Percentiles rank a stretch among this genome's conserved stretches.
Evolutionary conservation across 2,113 vertebrate species (phyloP).

Genomic region (Sminthopsis crassicaudata): DNA sequence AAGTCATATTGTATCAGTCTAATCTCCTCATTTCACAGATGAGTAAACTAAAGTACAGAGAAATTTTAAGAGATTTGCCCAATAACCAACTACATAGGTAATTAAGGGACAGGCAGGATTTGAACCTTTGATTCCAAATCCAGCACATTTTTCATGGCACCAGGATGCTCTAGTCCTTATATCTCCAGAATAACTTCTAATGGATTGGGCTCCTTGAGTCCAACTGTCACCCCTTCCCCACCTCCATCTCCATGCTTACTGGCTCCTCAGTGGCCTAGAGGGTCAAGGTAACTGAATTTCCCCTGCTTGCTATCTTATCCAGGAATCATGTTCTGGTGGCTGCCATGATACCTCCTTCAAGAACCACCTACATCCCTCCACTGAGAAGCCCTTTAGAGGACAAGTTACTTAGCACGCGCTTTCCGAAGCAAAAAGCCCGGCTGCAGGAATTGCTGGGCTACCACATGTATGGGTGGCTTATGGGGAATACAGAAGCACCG

Average conservation of each 20-base stretch:
- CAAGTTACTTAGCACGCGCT: constrained; percentile 59
- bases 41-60: not conserved
- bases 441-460: fast-evolving
- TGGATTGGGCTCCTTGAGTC: not conserved
- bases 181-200: not conserved
- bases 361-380: not conserved
- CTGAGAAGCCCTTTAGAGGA: constrained; percentile 53
- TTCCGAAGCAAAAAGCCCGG: not conserved
- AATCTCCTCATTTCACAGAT: not conserved
- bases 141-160: not conserved
- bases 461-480: not conserved
- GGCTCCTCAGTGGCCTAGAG: not conserved
- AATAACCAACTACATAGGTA: not conserved
- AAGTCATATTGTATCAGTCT: not conserved
- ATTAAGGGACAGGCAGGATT: not conserved
- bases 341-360: not conserved
- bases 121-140: not conserved
- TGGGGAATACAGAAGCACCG: not conserved
- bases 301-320: not conserved
- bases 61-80: not conserved
- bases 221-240: not conserved
- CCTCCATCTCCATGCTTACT: not conserved
- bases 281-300: not conserved
- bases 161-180: not conserved
- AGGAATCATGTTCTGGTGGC: constrained; percentile 48